These are phyloP conservation scores for Balaenoptera acutorostrata DNA, from an alignment of 2,113 vertebrate genomes.

Conservation along the genomic window DNA sequence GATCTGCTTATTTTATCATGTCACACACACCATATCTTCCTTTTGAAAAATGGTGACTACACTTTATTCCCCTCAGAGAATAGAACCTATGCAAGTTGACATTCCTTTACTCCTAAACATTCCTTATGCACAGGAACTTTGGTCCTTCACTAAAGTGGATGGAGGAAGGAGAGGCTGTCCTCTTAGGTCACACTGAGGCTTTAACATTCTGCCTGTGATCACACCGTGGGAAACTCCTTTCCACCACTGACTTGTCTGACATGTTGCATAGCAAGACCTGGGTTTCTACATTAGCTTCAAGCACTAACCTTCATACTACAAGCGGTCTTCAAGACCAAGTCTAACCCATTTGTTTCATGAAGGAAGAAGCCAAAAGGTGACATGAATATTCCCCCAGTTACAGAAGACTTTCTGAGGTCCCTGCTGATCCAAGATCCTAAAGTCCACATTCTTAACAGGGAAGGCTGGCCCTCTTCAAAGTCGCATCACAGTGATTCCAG, in stretches of 20 bases:
- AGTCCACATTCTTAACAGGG: not conserved
- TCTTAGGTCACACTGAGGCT: not conserved
- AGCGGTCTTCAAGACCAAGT: not conserved
- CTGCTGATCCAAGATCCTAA: not conserved
- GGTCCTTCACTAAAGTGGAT: not conserved
- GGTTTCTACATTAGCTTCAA: not conserved
- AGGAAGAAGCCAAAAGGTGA: not conserved
- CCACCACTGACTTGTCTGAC: not conserved
- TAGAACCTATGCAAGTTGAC: not conserved
- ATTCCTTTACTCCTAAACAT: conserved; percentile 6
- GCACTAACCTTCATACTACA: not conserved
- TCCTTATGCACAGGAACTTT: not conserved
- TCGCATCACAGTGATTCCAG: not conserved
- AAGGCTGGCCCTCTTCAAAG: not conserved
- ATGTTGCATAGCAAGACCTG: not conserved
- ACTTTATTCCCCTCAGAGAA: not conserved
- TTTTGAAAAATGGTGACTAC: not conserved
- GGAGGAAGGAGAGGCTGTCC: not conserved
- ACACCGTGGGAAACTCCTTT: not conserved
- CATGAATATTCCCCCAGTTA: not conserved
- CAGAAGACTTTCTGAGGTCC: not conserved
- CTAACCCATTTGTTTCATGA: conserved; percentile 4
- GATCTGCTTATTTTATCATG: not conserved
- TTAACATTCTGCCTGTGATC: conserved; percentile 1
- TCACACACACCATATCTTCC: not conserved